Base-by-base conservation (phyloP, 2,888 invertebrate genomes). In the Dascillus cervinus region DNA sequence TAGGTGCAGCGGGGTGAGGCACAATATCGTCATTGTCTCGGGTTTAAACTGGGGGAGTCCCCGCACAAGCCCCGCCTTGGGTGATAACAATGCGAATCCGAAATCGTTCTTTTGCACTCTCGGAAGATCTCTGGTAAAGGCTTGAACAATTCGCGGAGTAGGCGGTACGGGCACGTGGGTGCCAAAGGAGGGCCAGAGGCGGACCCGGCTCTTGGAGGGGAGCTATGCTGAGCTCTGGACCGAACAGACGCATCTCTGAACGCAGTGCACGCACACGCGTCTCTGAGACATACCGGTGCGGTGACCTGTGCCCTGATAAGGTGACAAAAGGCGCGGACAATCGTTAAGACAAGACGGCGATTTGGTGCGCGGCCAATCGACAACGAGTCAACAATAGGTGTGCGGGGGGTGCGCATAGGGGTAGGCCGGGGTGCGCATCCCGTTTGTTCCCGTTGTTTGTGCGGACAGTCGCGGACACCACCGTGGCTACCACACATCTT, bases 401-500 rank as follows among this genome's bases (percentile, higher is more conserved):
- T 45, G 37, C 41, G 47, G 53, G 55, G 53, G 51, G 39, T 39
- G 39, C 38, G 46, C 46, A 44, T 44, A 42, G 42, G 41, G 41
- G 44, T 38, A 30, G 30, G 32, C 38, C 35, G 22, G 39, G 47
- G 49, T 50, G 54, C 46, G 55, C 50, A 48, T 49, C 50, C 44
- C 43, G 47, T 49, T 47, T 41, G 49, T 50, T 49, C 52, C 39
- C 45, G 46, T 55, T 44, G 43, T 49, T 47, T 50, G 57, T 56
- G 56, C 46, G 55, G 53, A 55, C 56, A 53, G 56, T 55, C 50
- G 54, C 52, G 53, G 55, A 51, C 54, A 50, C 47, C 62, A 64
- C 58, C 53, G 63, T 64, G 64, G 64, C 64, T 59, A 56, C 62
- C 56, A 59, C 60, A 62, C 60, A 59, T 53, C 54, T 61, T 33